Conservation (phyloP, 2,113 vertebrate species). For the Crypturellus undulatus region DNA sequence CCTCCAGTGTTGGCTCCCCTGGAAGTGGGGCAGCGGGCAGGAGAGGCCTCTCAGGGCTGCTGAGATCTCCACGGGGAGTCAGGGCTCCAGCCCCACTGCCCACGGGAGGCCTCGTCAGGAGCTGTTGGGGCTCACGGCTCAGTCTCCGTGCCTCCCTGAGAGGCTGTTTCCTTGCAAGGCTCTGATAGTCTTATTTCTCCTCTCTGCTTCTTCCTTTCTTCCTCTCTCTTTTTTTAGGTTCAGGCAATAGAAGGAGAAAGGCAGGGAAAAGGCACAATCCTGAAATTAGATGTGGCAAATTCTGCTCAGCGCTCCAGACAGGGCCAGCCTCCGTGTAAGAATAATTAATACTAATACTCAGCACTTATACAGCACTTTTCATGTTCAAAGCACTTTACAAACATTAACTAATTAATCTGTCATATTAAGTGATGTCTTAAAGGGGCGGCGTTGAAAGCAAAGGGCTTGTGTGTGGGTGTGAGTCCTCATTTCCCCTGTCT, state of each 20-base stretch:
- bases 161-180: rapidly evolving
- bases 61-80: background rate
- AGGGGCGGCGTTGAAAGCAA: slow-evolving; percentile 15
- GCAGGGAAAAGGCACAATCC: rapidly evolving
- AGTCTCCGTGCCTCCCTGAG: rapidly evolving
- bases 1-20: rapidly evolving
- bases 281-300: background rate
- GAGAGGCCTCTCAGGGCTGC: background rate
- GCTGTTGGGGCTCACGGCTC: background rate
- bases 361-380: slow-evolving; percentile 43
- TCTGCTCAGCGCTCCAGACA: background rate
- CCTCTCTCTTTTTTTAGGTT: background rate
- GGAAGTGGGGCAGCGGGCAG: background rate
- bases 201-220: background rate
- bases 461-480: background rate
- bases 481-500: slow-evolving; percentile 1
- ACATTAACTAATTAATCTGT: slow-evolving; percentile 62
- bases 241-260: background rate
- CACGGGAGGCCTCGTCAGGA: rapidly evolving
- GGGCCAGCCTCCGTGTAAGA: background rate
- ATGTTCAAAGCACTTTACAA: slow-evolving; percentile 65
- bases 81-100: background rate
- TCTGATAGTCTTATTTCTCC: background rate
- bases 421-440: slow-evolving; percentile 52
- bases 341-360: slow-evolving; percentile 44